These are phyloP conservation scores for Sturmia bella DNA, from an alignment of 2,888 invertebrate species.

Conservation along the genomic window DNA sequence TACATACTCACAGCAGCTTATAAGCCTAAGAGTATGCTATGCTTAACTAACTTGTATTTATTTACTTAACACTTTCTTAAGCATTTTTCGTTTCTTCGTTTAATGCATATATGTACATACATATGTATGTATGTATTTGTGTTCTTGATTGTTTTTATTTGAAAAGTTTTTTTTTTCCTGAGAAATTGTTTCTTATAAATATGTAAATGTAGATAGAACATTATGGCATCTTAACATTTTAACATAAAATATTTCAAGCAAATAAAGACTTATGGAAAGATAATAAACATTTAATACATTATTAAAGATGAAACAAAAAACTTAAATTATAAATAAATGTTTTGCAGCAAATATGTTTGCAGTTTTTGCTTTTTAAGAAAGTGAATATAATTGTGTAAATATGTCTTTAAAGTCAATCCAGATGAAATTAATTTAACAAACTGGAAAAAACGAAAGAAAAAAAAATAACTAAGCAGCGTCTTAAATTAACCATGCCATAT, in stretches of 20 bases:
- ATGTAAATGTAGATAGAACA: too few relatives aligned
- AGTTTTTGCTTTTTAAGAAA: conserved; percentile 16
- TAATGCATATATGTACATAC: not conserved
- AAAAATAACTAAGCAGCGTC: too few relatives aligned
- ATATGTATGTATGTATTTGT: not conserved
- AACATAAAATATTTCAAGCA: conserved; percentile 43
- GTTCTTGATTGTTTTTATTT: not conserved
- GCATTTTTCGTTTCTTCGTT: conserved; percentile 17
- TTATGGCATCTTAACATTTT: conserved; percentile 66
- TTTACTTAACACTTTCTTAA: conserved; percentile 58
- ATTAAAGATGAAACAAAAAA: not conserved
- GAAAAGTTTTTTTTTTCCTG: conserved; percentile 29
- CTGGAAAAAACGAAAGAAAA: too few relatives aligned
- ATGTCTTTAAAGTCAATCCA: conserved; percentile 44
- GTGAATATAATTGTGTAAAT: conserved; percentile 21
- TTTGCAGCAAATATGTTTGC: conserved; percentile 17
- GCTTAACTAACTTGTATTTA: conserved; percentile 60
- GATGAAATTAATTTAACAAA: conserved; percentile 15
- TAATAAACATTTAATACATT: conserved; percentile 21
- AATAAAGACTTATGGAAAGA: conserved; percentile 23
- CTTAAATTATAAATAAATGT: too few relatives aligned
- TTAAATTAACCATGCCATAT: too few relatives aligned
- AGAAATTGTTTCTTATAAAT: conserved; percentile 29
- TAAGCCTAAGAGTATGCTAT: conserved; percentile 67
- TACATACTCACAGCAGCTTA: conserved; percentile 69